phyloP scores from a whole-genome alignment of 2,888 invertebrate genomes.

The Nephrotoma flavescens region DNA sequence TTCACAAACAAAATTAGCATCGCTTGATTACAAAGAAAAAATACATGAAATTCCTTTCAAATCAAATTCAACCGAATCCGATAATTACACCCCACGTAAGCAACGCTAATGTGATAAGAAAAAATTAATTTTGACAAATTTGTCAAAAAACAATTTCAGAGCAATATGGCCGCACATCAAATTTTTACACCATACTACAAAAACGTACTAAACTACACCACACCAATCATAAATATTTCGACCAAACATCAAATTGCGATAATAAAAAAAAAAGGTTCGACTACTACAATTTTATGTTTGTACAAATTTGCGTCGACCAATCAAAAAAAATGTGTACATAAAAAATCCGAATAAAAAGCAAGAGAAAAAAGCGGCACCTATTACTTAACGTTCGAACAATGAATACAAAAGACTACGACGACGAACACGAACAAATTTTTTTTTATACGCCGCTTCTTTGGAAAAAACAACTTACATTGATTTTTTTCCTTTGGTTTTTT shows the following conservation, averaged over 20 bases:
- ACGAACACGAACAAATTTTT: background rate
- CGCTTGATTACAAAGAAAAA: background rate
- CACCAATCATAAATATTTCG: background rate
- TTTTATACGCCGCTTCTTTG: background rate
- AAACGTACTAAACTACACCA: background rate
- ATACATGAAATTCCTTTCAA: background rate
- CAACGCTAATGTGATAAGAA: background rate
- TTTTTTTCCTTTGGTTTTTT: background rate
- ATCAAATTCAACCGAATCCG: background rate
- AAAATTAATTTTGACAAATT: background rate
- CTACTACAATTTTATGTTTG: background rate
- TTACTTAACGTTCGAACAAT: background rate
- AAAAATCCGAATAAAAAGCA: background rate
- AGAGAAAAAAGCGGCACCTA: background rate
- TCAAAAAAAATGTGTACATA: background rate
- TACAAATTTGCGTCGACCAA: background rate
- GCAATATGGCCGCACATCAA: background rate
- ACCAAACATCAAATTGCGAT: background rate
- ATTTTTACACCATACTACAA: background rate
- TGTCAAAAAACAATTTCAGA: background rate
- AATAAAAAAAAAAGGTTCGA: background rate
- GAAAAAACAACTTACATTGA: background rate
- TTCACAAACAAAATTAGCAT: background rate
- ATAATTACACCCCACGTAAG: background rate
- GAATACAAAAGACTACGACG: background rate